Evolutionary conservation across 2,888 invertebrate genomes (phyloP).

Genomic region (Phytoseiulus persimilis): DNA sequence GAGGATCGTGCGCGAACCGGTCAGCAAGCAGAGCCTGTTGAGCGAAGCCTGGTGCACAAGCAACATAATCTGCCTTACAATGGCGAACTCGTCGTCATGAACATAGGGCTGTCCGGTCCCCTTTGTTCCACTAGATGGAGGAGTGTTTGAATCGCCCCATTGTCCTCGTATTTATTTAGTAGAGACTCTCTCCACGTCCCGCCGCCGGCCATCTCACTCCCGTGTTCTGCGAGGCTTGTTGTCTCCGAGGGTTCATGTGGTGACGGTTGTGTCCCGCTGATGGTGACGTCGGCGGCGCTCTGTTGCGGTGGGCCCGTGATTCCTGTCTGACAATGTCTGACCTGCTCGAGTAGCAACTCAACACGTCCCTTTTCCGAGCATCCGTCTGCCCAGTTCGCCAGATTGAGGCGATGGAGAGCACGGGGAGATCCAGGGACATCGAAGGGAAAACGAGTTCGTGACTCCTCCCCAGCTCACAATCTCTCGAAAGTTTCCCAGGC

Average conservation of each 20-base stretch:
- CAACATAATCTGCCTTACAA: neutral
- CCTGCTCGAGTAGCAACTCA: neutral
- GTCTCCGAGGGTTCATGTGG: neutral
- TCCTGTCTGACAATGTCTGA: neutral
- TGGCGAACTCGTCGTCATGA: neutral
- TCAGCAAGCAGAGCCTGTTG: neutral
- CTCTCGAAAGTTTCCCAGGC: too few relatives aligned
- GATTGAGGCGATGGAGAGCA: too few relatives aligned
- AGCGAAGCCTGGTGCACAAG: neutral
- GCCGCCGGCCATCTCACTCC: neutral
- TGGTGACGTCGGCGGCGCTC: too few relatives aligned
- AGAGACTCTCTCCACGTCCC: neutral
- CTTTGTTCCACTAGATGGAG: neutral
- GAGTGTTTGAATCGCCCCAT: neutral
- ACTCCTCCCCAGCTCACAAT: too few relatives aligned
- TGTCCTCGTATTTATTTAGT: neutral
- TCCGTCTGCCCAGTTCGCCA: too few relatives aligned
- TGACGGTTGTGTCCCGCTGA: neutral
- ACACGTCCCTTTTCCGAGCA: neutral
- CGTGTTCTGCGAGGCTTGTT: neutral
- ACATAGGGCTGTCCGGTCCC: neutral
- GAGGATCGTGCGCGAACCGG: neutral
- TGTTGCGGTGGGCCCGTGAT: neutral
- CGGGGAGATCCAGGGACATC: too few relatives aligned
- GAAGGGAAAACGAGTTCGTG: too few relatives aligned